Base-by-base conservation (phyloP, 2,888 invertebrate species). In the Drosophila ezoana region DNA sequence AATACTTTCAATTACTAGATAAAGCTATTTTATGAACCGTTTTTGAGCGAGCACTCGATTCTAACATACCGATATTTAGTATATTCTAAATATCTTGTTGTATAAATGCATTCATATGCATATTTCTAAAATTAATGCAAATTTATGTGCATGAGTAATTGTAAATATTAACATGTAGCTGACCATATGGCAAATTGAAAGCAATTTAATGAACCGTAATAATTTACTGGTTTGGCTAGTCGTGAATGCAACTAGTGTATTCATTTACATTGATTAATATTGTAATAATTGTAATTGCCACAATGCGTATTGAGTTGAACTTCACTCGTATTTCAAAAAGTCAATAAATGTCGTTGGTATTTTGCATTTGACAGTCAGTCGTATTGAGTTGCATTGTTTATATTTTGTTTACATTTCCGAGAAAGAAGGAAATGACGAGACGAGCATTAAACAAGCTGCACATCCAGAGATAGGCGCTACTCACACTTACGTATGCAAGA, bases 371-470 rank as follows among this genome's bases (percentile, higher is more conserved):
- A 58, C 49, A 48, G 32, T 14, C 20, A 4, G 4, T 53, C 37
- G 28, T 40, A 33, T 51, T 40, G 37, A 41, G 44, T 60, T 76
- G 33, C 61, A 62, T 61, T 66, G 61, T 56, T 56, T 48, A 49
- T 58, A 66, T 60, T 72, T 81, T 81, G 66, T 77, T 81, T 81
- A 77, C 78, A 62, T 73, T 79, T 77, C 86, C 64, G 66, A 72
- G 77, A 74, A 87, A 71, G 72, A 79, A 69, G 80, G 88, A 83
- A 83, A 82, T 82, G 80, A 77, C 68, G 66, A 76, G 66, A 63
- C 69, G 68, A 68, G 64, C 72, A 70, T 70, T 74, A 59, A 63
- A 61, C 38, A 64, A 56, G 58, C 47, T 71, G 40, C 48, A 61
- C 28, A 48, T 14, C 38, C 49, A 51, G 33, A 37, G 35, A 32